A percentile compares a stretch with the other conserved stretches of the same genome.
phyloP scores from a whole-genome alignment of 2,888 invertebrate genomes.

The Chrysina gloriosa region DNA sequence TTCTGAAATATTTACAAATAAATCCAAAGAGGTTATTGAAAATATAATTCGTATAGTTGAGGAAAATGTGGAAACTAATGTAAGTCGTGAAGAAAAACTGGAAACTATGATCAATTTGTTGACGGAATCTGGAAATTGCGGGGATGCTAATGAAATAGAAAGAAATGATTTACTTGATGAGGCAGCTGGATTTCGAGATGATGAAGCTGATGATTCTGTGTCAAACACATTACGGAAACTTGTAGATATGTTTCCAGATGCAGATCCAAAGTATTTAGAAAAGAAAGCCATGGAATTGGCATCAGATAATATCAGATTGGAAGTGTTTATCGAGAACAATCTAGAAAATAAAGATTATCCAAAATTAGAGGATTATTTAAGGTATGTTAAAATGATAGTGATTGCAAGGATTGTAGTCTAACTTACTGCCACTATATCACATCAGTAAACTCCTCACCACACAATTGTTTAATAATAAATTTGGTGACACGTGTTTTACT shows the following conservation, averaged over 20 bases:
- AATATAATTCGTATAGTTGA: slow-evolving; percentile 50
- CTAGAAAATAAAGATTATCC: slow-evolving; percentile 59
- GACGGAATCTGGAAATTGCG: slow-evolving; percentile 44
- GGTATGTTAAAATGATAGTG: too few species aligned
- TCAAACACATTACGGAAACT: slow-evolving; percentile 49
- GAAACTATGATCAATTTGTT: slow-evolving; percentile 54
- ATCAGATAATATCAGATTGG: slow-evolving; percentile 49
- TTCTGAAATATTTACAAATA: slow-evolving; percentile 52
- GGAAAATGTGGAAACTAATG: slow-evolving; percentile 43
- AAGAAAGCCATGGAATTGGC: slow-evolving; percentile 55
- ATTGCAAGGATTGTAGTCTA: too few species aligned
- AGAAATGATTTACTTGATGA: slow-evolving; percentile 43
- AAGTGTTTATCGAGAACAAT: slow-evolving; percentile 55
- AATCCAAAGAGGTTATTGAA: slow-evolving; percentile 46
- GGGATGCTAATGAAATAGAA: too few species aligned
- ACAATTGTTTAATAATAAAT: too few species aligned
- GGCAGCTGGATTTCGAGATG: slow-evolving; percentile 42
- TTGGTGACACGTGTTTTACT: too few species aligned
- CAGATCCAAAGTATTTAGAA: slow-evolving; percentile 59
- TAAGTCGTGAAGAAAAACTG: slow-evolving; percentile 47
- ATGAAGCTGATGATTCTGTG: slow-evolving; percentile 32
- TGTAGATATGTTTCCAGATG: slow-evolving; percentile 59
- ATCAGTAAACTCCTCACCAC: too few species aligned
- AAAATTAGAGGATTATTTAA: slow-evolving; percentile 60
- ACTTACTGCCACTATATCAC: too few species aligned